Conservation (phyloP, 2,113 vertebrate species). For the Lepisosteus oculatus region DNA sequence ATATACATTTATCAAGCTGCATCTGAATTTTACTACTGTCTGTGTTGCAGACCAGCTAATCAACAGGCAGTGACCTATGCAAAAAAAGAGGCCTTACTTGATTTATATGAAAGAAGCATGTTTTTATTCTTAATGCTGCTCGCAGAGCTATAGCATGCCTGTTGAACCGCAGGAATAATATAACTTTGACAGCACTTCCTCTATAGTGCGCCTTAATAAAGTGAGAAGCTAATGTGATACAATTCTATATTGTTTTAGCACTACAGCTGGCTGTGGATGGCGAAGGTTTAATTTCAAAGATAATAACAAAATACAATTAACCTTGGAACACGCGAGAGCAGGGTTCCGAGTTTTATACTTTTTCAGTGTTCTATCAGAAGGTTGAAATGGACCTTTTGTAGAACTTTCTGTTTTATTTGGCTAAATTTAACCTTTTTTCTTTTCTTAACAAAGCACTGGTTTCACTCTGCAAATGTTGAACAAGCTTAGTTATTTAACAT, state of each 20-base stretch:
- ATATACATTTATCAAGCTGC: too few species aligned
- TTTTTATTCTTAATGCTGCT: too few species aligned
- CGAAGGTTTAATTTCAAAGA: slow-evolving; percentile 60
- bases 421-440: slow-evolving; percentile 34
- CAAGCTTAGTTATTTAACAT: slow-evolving; percentile 32
- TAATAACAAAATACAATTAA: slow-evolving; percentile 68
- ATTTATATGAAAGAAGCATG: too few species aligned
- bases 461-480: slow-evolving; percentile 24
- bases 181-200: too few species aligned
- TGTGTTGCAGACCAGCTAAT: too few species aligned
- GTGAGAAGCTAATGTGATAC: neutral
- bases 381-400: slow-evolving; percentile 51
- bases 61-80: too few species aligned
- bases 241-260: slow-evolving; percentile 49
- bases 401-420: slow-evolving; percentile 58
- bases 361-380: slow-evolving; percentile 37
- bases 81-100: too few species aligned
- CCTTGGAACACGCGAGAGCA: slow-evolving; percentile 51
- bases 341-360: slow-evolving; percentile 43
- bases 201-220: too few species aligned
- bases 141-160: too few species aligned
- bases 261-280: slow-evolving; percentile 51
- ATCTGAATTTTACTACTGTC: too few species aligned
- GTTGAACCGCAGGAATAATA: too few species aligned
- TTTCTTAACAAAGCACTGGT: neutral